These are phyloP conservation scores for Nephila pilipes DNA, from an alignment of 1,140 invertebrate genomes.

Conservation along the genomic window DNA sequence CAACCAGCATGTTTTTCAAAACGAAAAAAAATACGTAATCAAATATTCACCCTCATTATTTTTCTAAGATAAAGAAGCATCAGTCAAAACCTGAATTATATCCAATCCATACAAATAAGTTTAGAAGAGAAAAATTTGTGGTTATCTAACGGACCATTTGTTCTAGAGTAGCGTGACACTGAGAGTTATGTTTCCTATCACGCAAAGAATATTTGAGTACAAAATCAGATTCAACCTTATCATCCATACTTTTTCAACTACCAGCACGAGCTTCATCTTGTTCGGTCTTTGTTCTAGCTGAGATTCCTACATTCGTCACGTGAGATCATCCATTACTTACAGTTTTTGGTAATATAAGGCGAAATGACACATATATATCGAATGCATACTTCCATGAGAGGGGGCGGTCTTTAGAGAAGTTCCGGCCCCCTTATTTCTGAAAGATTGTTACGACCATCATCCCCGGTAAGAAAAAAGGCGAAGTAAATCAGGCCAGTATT, in stretches of 20 bases:
- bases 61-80: no score
- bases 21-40: no score
- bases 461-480: no score
- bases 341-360: neutral
- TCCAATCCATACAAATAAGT: neutral
- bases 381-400: neutral
- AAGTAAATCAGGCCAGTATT: no score
- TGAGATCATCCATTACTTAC: neutral
- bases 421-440: neutral
- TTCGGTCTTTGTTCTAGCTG: neutral
- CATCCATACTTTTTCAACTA: neutral
- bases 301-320: constrained; percentile 5
- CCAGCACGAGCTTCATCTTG: neutral
- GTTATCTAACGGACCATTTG: neutral
- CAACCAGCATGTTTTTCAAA: no score
- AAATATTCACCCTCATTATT: no score
- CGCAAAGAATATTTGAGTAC: neutral
- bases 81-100: neutral
- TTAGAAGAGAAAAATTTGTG: neutral
- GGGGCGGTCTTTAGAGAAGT: neutral
- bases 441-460: no score
- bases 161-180: neutral
- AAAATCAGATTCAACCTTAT: neutral
- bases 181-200: neutral
- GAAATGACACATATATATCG: neutral